phyloP scores from a whole-genome alignment of 1,140 invertebrate genomes.

The Dendrolimus punctatus region DNA sequence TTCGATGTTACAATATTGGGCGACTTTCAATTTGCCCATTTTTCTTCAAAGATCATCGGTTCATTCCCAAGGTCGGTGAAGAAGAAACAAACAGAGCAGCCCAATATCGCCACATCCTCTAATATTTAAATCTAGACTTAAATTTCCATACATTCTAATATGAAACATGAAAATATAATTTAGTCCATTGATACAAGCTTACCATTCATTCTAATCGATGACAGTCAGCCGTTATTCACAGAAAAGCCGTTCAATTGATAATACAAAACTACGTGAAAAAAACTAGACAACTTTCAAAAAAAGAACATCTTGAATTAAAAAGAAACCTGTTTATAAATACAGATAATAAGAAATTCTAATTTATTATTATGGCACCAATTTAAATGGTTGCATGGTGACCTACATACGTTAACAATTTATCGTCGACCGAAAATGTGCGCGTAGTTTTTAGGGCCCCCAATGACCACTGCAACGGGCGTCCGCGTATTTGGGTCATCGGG shows the following conservation, averaged over 20 bases:
- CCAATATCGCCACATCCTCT: too few relatives aligned
- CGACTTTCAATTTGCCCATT: too few relatives aligned
- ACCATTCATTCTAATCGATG: too few relatives aligned
- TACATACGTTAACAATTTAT: constrained; percentile 11
- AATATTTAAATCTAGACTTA: too few relatives aligned
- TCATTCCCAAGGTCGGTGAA: too few relatives aligned
- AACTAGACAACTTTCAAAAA: neutral
- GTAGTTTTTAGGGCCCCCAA: constrained; percentile 12
- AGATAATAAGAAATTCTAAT: constrained; percentile 5
- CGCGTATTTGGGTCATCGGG: constrained; percentile 17
- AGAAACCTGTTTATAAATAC: constrained; percentile 5
- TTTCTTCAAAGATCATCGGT: too few relatives aligned
- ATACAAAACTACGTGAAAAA: neutral
- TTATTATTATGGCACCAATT: constrained; percentile 6
- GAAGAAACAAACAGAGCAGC: too few relatives aligned
- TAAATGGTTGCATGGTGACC: constrained; percentile 11
- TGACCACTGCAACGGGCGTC: constrained; percentile 16
- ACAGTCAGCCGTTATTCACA: neutral
- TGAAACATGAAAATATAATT: too few relatives aligned
- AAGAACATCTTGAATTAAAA: neutral
- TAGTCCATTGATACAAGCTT: too few relatives aligned
- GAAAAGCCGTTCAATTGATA: neutral
- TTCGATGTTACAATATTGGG: too few relatives aligned
- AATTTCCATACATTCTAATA: too few relatives aligned
- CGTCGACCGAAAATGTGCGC: constrained; percentile 13